A percentile compares a stretch with the other conserved stretches of the same genome.
Evolutionary conservation across 1,140 invertebrate species (phyloP).

Genomic region (Drosophila busckii): DNA sequence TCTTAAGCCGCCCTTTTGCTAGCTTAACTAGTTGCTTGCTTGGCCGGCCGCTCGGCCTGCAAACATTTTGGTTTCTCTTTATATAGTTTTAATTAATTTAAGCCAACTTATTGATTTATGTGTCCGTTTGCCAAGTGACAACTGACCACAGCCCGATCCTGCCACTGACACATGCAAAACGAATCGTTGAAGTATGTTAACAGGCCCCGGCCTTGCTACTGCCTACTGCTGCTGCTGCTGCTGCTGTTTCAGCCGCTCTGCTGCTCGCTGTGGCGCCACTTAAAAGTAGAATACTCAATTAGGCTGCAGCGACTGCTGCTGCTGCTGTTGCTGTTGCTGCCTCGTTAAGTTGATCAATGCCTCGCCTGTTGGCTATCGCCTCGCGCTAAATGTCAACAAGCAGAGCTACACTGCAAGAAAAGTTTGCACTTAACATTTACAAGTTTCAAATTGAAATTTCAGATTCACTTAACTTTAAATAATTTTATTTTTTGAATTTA

Average conservation of each 20-base stretch:
- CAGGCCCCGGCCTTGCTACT: background rate
- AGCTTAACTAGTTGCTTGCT: background rate
- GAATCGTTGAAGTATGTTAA: conserved; percentile 41
- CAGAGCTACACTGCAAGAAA: conserved; percentile 10
- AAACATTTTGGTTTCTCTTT: conserved; percentile 8
- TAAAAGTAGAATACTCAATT: conserved; percentile 71
- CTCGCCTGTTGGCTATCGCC: conserved; percentile 21
- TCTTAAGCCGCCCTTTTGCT: background rate
- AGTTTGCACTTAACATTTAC: background rate
- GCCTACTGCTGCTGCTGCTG: conserved; percentile 10
- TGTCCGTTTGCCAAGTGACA: conserved; percentile 2
- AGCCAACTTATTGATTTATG: conserved; percentile 71
- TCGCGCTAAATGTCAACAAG: conserved; percentile 34
- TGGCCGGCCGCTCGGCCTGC: conserved; percentile 11
- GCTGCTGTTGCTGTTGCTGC: conserved; percentile 2
- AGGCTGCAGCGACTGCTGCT: conserved; percentile 34
- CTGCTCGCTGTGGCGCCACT: conserved; percentile 44
- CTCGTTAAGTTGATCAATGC: conserved; percentile 47
- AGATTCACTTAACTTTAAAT: no score
- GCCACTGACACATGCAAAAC: conserved; percentile 46
- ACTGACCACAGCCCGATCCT: conserved; percentile 14
- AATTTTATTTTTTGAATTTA: no score
- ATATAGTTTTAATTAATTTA: conserved; percentile 65
- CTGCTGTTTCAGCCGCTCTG: no score
- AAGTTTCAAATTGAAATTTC: no score